Evolutionary conservation across 2,888 invertebrate genomes (phyloP).

Genomic region (Metacarcinus magister): DNA sequence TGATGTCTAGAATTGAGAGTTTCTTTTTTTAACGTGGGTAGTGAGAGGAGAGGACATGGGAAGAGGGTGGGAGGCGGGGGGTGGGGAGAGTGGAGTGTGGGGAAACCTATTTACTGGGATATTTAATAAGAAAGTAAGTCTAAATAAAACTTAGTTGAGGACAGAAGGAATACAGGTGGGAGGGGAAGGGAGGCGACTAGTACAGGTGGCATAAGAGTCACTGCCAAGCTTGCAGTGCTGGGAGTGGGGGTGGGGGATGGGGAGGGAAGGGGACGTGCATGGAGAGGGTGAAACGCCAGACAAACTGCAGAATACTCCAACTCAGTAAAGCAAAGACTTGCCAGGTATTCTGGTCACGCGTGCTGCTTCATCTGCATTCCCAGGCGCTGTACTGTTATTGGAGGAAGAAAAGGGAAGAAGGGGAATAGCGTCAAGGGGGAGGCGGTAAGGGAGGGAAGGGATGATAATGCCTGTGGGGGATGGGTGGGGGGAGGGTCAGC

Average conservation of each 20-base stretch:
- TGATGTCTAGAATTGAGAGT: neutral
- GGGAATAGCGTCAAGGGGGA: neutral
- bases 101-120: neutral
- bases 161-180: neutral
- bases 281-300: constrained; percentile 52
- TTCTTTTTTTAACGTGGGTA: neutral
- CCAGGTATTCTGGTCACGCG: constrained; percentile 92
- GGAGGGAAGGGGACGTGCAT: neutral
- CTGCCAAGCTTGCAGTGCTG: neutral
- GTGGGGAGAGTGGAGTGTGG: neutral
- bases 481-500: neutral
- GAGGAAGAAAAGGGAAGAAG: constrained; percentile 39
- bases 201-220: neutral
- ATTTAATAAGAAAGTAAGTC: neutral
- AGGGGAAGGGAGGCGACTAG: neutral
- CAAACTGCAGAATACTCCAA: neutral
- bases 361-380: constrained; percentile 99
- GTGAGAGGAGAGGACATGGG: neutral
- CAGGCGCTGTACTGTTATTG: constrained; percentile 95
- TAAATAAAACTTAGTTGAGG: neutral
- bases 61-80: neutral
- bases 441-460: neutral
- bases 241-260: neutral
- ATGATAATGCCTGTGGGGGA: neutral
- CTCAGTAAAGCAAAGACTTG: neutral